A percentile compares a stretch with the other conserved stretches of the same genome.
Conservation (phyloP, 2,797 vertebrate species). For the Nasua narica region DNA sequence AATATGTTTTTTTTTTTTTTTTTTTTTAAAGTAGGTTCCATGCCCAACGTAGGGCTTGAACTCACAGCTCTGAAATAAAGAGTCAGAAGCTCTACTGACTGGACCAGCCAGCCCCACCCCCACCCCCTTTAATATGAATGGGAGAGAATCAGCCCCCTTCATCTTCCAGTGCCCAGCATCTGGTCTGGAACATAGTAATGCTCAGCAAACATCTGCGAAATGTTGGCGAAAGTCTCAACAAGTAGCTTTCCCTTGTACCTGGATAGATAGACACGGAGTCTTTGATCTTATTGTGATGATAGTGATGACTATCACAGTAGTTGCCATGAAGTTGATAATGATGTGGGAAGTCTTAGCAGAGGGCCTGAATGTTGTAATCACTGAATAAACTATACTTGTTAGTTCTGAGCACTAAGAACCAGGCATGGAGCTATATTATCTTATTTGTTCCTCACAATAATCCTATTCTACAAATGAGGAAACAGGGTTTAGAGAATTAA, state of each 20-base stretch:
- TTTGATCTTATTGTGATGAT: background rate
- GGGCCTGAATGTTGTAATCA: background rate
- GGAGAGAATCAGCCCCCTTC: background rate
- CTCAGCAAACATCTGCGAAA: background rate
- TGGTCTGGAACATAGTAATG: background rate
- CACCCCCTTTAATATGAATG: background rate
- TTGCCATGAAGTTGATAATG: background rate
- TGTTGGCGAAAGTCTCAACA: background rate
- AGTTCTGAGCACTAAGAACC: background rate
- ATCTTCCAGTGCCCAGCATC: background rate
- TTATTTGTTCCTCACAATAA: background rate
- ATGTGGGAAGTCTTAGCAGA: background rate
- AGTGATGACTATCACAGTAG: background rate
- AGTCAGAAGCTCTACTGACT: background rate
- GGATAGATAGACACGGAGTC: background rate
- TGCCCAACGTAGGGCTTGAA: background rate
- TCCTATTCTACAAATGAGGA: background rate
- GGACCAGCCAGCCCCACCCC: background rate
- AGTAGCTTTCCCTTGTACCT: background rate
- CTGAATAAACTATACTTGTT: background rate
- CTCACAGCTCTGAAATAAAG: background rate
- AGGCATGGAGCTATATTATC: background rate
- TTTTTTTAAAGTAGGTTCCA: background rate
- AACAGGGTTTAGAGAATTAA: background rate
- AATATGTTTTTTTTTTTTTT: background rate